Evolutionary conservation across 2,797 vertebrate species (phyloP).

Genomic region (Diceros bicornis): DNA sequence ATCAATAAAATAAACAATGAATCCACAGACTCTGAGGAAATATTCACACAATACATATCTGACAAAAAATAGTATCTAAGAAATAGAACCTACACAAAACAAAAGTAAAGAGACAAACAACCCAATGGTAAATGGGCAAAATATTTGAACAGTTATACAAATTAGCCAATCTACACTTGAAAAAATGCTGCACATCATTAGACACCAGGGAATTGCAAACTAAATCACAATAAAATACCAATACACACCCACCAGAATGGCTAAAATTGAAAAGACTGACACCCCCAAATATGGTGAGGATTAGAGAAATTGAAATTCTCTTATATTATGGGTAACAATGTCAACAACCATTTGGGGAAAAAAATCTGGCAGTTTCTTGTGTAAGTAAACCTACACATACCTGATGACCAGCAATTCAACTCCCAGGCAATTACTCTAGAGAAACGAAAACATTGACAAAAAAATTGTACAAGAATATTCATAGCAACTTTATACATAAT

Average conservation of each 20-base stretch:
- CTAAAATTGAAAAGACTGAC: not conserved
- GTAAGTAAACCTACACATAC: not conserved
- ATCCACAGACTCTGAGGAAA: not conserved
- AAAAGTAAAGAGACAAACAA: slow-evolving; percentile 1
- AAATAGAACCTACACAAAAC: not conserved
- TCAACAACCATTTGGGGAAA: not conserved
- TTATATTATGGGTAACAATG: not conserved
- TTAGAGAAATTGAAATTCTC: not conserved
- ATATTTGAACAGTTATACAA: not conserved
- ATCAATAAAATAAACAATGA: not conserved
- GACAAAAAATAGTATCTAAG: not conserved
- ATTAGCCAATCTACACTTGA: not conserved
- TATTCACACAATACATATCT: slow-evolving; percentile 3
- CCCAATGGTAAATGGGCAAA: not conserved
- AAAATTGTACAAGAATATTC: not conserved
- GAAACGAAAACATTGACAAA: not conserved
- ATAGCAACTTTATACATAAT: not conserved
- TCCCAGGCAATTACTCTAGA: not conserved
- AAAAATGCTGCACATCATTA: not conserved
- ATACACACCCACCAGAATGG: not conserved
- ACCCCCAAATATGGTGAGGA: not conserved
- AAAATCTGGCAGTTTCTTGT: not conserved
- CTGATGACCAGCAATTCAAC: not conserved
- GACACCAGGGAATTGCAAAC: not conserved
- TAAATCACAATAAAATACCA: not conserved